Conservation (phyloP, 2,113 vertebrate species). For the Sakesphorus luctuosus region DNA sequence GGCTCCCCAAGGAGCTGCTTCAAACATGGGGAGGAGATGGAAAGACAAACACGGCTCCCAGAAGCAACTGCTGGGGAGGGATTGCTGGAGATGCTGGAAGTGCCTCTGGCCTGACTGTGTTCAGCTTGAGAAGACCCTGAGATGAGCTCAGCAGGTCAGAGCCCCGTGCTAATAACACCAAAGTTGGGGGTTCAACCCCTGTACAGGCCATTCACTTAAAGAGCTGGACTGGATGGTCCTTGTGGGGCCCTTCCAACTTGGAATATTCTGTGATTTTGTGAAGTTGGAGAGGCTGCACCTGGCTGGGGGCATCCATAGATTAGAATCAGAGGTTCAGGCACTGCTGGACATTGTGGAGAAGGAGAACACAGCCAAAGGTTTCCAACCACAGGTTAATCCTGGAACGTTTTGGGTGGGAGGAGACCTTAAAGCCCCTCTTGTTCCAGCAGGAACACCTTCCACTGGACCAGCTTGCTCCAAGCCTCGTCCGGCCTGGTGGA, state of each 20-base stretch:
- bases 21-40: fast-evolving
- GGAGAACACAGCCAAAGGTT: not conserved
- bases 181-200: not conserved
- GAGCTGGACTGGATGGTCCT: not conserved
- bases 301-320: not conserved
- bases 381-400: not conserved
- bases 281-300: not conserved
- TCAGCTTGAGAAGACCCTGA: not conserved
- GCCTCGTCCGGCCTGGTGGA: not conserved
- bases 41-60: not conserved
- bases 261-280: not conserved
- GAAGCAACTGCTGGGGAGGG: no score
- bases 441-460: not conserved
- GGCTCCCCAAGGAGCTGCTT: not conserved
- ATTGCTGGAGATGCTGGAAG: not conserved
- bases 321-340: not conserved
- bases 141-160: not conserved
- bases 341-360: not conserved
- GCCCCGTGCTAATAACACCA: not conserved
- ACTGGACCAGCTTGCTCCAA: not conserved
- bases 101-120: not conserved
- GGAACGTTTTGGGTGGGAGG: not conserved
- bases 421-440: not conserved
- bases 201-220: no score
- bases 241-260: not conserved